A percentile compares a stretch with the other conserved stretches of the same genome.
Conservation (phyloP, 2,888 invertebrate genomes). For the Xestia rhomboidea region DNA sequence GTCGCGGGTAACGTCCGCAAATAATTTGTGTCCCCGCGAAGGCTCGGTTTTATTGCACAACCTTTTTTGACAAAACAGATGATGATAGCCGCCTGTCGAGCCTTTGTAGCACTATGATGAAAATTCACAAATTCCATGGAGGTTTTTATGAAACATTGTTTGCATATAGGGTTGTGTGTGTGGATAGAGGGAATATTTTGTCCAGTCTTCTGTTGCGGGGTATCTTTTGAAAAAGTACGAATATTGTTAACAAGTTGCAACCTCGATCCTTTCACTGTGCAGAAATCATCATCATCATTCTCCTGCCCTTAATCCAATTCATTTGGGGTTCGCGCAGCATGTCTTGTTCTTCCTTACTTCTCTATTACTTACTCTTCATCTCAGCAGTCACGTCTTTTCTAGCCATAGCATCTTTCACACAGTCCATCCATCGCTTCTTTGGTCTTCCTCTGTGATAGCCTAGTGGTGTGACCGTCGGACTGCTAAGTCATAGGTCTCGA, state of each 20-base stretch:
- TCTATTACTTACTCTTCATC: too few relatives aligned
- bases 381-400: too few relatives aligned
- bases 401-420: too few relatives aligned
- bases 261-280: background rate
- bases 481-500: too few relatives aligned
- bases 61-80: slow-evolving; percentile 61
- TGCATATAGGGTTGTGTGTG: background rate
- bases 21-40: slow-evolving; percentile 68
- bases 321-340: too few relatives aligned
- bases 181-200: slow-evolving; percentile 3
- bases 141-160: slow-evolving; percentile 28
- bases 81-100: slow-evolving; percentile 26
- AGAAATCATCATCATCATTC: background rate
- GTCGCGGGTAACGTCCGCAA: slow-evolving; percentile 65
- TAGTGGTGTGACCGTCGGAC: too few relatives aligned
- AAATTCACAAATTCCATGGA: slow-evolving; percentile 46
- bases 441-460: too few relatives aligned
- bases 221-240: background rate
- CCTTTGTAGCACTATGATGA: slow-evolving; percentile 38
- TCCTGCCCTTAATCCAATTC: too few relatives aligned
- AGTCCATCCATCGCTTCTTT: too few relatives aligned
- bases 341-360: too few relatives aligned
- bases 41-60: slow-evolving; percentile 63
- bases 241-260: background rate
- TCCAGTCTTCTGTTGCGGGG: background rate